Evolutionary conservation across 2,797 vertebrate genomes (phyloP).

Genomic region (Gila robusta): DNA sequence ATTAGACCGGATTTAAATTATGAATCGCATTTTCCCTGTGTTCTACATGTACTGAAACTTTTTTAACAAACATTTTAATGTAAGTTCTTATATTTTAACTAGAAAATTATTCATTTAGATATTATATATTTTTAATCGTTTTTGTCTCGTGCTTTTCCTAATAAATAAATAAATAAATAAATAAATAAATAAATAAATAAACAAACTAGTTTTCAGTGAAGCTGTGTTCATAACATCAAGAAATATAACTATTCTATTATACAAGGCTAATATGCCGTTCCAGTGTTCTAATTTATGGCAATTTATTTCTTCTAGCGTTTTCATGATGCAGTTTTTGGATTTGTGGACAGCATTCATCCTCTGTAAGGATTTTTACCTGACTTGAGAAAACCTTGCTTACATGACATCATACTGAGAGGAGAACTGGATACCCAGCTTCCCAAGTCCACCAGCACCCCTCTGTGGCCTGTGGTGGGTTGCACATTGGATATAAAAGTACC

Average conservation of each 20-base stretch:
- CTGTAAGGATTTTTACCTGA: slow-evolving; percentile 63
- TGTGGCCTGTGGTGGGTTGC: slow-evolving; percentile 58
- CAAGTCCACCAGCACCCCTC: slow-evolving; percentile 63
- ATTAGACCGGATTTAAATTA: neutral
- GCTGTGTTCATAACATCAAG: neutral
- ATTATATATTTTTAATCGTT: neutral
- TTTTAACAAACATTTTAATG: neutral
- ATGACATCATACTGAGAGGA: slow-evolving; percentile 57
- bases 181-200: too few species aligned
- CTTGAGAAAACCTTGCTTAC: slow-evolving; percentile 61
- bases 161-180: too few species aligned
- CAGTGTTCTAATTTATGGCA: neutral
- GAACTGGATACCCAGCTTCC: slow-evolving; percentile 43
- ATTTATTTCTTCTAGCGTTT: slow-evolving; percentile 64
- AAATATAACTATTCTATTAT: neutral
- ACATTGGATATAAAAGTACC: slow-evolving; percentile 33
- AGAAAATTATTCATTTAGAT: neutral
- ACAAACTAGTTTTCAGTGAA: neutral
- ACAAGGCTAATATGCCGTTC: neutral
- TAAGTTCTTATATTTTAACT: neutral
- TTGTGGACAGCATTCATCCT: slow-evolving; percentile 53
- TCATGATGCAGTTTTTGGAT: slow-evolving; percentile 64
- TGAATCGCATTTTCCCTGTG: neutral
- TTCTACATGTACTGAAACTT: neutral
- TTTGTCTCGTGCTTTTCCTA: neutral